Percentiles rank a stretch among this genome's conserved stretches.
phyloP scores from a whole-genome alignment of 2,888 invertebrate species.

The Hecatera dysodea region DNA sequence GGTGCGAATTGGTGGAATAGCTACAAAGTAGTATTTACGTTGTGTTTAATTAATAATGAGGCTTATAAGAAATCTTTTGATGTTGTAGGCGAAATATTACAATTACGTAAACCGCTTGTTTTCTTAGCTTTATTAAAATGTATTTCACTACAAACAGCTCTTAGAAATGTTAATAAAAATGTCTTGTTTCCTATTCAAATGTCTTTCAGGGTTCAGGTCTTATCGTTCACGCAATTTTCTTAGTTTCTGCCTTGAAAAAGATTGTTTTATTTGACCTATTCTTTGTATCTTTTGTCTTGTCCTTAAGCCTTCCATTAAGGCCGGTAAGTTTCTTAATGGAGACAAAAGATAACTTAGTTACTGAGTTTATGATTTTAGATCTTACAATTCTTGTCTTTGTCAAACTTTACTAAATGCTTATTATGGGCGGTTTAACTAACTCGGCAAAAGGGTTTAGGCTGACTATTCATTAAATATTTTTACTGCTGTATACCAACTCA shows the following conservation, averaged over 20 bases:
- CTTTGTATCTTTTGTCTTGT: slow-evolving; percentile 34
- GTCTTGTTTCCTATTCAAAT: slow-evolving; percentile 20
- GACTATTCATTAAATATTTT: neutral
- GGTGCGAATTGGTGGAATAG: too few species aligned
- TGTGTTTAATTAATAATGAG: neutral
- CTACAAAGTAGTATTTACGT: too few species aligned
- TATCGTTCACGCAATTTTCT: slow-evolving; percentile 30
- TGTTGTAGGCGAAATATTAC: neutral
- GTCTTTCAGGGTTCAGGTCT: slow-evolving; percentile 9
- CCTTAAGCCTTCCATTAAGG: slow-evolving; percentile 23
- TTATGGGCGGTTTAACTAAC: neutral
- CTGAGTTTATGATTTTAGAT: slow-evolving; percentile 12
- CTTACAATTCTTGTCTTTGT: slow-evolving; percentile 2
- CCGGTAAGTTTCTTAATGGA: slow-evolving; percentile 4
- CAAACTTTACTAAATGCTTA: neutral
- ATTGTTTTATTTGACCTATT: slow-evolving; percentile 35
- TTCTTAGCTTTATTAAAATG: slow-evolving; percentile 18
- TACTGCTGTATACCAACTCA: neutral
- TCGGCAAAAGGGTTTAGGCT: neutral
- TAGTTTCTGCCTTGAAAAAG: slow-evolving; percentile 28
- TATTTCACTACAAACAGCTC: neutral
- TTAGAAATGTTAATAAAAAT: slow-evolving; percentile 11
- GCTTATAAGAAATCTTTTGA: neutral
- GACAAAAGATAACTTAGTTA: slow-evolving; percentile 12
- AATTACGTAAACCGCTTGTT: slow-evolving; percentile 1